phyloP scores from a whole-genome alignment of 37 sponge, comb jelly and placozoan species.

The Cladorhizidae sp. region DNA sequence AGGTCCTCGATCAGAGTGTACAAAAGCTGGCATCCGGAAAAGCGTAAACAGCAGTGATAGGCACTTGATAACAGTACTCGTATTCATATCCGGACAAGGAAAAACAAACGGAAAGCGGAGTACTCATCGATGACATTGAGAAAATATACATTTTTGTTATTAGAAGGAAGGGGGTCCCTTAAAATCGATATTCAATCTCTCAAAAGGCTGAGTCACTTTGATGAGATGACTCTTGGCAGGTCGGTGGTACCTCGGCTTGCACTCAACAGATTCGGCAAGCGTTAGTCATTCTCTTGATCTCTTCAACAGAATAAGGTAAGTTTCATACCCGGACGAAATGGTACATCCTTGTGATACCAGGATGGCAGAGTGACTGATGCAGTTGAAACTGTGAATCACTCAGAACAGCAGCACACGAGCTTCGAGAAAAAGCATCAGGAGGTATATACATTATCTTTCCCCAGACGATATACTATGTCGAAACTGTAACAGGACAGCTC shows the following conservation, averaged over 20 bases:
- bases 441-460: constrained; percentile 13
- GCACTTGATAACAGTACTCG: constrained; percentile 2
- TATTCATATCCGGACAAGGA: constrained; percentile 5
- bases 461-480: constrained; percentile 13
- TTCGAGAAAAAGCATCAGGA: constrained; percentile 14
- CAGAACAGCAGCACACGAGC: constrained; percentile 6
- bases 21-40: constrained; percentile 19
- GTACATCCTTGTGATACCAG: constrained; percentile 15
- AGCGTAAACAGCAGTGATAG: constrained; percentile 4
- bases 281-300: not conserved
- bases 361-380: constrained; percentile 19
- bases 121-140: constrained; percentile 14
- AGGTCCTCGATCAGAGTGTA: constrained; percentile 13
- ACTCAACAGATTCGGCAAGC: not conserved
- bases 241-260: not conserved
- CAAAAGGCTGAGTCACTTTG: constrained; percentile 1
- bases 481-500: constrained; percentile 21
- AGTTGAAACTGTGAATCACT: not conserved
- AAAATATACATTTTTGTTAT: constrained; percentile 6
- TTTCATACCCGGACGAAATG: constrained; percentile 10
- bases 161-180: constrained; percentile 4
- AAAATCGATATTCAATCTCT: constrained; percentile 24
- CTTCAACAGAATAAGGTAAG: constrained; percentile 11
- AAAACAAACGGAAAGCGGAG: constrained; percentile 12
- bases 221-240: not conserved